Evolutionary conservation across 2,797 vertebrate genomes (phyloP), one percentile per base, ranked within the genome.

Genomic region (Enteromius fasciolatus): DNA sequence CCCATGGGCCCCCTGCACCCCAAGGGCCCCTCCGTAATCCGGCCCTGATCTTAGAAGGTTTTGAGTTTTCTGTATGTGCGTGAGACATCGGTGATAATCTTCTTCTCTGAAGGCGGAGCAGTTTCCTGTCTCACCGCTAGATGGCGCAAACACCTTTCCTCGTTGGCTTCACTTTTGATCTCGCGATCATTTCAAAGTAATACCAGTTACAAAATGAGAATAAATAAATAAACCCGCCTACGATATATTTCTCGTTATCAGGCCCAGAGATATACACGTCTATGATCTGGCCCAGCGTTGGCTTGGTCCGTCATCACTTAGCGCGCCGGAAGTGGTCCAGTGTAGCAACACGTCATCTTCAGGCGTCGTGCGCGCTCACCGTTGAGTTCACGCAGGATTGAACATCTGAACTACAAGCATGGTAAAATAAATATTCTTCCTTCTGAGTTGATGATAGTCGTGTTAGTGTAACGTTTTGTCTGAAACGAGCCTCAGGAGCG

Each of bases 341-440:
- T n/a, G 23, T 0, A 41, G 11, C 31, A 3, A 0, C 1, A 72
- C 54, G 78, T 80, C 54, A 72, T 72, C 59, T 31, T 33, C 18
- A 4, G 1, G 78, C 48, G 78, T 15, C 78, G 64, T 5, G 17
- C 78, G 78, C 52, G 5, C 67, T 80, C 5, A 20, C 5, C 52
- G 39, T 80, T 70, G 50, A 15, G 23, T 0, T 61, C 39, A 61
- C 67, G 78, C 50, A 80, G 33, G 78, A 69, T n/a, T 20, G 36
- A 44, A 28, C 18, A 12, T 15, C 36, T 80, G 67, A 72, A 25
- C 25, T 23, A n/a, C 78, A 80, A 59, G 31, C 18, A 80, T 80
- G 78, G 78, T 80, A 72, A 79, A 54, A 70, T 28, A 46, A 9
- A 9, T 2, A 23, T 46, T 33, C 1, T 17, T 33, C 0, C 33